phyloP scores from a whole-genome alignment of 2,888 invertebrate species.

The Pollenia griseotomentosa region DNA sequence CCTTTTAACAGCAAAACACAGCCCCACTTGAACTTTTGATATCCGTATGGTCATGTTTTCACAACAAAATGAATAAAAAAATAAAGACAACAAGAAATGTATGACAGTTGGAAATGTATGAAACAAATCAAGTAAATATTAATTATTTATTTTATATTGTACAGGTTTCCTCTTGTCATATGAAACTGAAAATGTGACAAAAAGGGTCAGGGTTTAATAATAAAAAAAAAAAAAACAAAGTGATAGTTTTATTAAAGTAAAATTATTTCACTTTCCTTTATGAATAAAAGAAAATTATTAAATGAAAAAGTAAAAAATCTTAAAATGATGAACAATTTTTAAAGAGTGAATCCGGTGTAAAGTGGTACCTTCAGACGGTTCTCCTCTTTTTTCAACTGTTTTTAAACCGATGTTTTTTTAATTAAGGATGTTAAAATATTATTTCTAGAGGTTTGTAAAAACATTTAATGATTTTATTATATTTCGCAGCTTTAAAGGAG shows the following conservation, averaged over 20 bases:
- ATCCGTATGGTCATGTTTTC: constrained; percentile 31
- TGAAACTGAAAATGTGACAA: neutral
- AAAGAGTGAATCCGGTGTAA: no score
- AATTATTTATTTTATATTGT: constrained; percentile 54
- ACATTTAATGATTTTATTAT: no score
- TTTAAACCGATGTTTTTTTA: no score
- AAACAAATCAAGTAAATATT: constrained; percentile 52
- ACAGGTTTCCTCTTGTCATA: neutral
- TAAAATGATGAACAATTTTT: no score
- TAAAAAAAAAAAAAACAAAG: neutral
- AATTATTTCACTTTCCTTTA: no score
- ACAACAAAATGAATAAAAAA: constrained; percentile 3
- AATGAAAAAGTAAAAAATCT: no score
- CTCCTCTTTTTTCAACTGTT: no score
- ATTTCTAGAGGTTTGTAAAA: no score
- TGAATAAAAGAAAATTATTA: no score
- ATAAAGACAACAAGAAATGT: neutral
- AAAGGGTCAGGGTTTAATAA: constrained; percentile 39
- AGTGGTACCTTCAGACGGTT: no score
- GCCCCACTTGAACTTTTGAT: constrained; percentile 49
- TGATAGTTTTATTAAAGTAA: neutral
- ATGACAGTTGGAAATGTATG: constrained; percentile 17
- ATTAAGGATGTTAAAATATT: no score
- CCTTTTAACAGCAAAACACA: constrained; percentile 42
- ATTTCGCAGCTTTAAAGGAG: no score